Evolutionary conservation across 2,113 vertebrate genomes (phyloP).

Genomic region (Corythoichthys intestinalis): DNA sequence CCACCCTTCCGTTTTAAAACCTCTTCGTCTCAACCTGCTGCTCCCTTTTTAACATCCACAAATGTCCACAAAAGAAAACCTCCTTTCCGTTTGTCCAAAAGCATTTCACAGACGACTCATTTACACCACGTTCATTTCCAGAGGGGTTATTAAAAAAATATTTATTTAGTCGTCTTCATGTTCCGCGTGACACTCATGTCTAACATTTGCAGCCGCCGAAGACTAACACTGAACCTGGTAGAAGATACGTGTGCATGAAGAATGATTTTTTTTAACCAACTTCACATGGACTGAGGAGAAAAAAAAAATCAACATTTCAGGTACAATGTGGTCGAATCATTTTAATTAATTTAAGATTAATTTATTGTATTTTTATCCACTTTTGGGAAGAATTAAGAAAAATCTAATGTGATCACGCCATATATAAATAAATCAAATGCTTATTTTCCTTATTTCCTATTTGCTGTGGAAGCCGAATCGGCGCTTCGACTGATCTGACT

Average conservation of each 20-base stretch:
- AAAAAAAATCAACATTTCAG: constrained; percentile 63
- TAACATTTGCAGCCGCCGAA: not conserved
- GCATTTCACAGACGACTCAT: constrained; percentile 59
- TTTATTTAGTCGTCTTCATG: constrained; percentile 67
- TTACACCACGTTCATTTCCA: constrained; percentile 57
- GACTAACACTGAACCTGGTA: constrained; percentile 63
- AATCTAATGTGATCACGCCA: constrained; percentile 57
- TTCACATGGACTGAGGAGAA: constrained; percentile 37
- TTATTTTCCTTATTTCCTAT: constrained; percentile 31
- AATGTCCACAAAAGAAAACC: constrained; percentile 69
- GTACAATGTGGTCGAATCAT: constrained; percentile 59
- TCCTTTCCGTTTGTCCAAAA: constrained; percentile 44
- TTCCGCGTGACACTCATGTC: constrained; percentile 29
- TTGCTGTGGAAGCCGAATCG: constrained; percentile 23
- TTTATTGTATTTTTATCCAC: constrained; percentile 61
- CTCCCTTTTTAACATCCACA: constrained; percentile 53
- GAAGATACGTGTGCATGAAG: constrained; percentile 49
- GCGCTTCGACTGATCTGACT: constrained; percentile 26
- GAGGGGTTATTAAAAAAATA: constrained; percentile 49
- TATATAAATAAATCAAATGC: constrained; percentile 53
- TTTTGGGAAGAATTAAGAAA: constrained; percentile 64
- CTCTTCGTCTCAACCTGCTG: constrained; percentile 52
- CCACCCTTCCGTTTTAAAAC: constrained; percentile 32
- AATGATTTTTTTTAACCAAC: constrained; percentile 43
- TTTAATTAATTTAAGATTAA: constrained; percentile 63